Percentiles rank a stretch among this genome's conserved stretches.
These are phyloP conservation scores for Platichthys flesus DNA, from an alignment of 2,113 vertebrate genomes.

Conservation along the genomic window DNA sequence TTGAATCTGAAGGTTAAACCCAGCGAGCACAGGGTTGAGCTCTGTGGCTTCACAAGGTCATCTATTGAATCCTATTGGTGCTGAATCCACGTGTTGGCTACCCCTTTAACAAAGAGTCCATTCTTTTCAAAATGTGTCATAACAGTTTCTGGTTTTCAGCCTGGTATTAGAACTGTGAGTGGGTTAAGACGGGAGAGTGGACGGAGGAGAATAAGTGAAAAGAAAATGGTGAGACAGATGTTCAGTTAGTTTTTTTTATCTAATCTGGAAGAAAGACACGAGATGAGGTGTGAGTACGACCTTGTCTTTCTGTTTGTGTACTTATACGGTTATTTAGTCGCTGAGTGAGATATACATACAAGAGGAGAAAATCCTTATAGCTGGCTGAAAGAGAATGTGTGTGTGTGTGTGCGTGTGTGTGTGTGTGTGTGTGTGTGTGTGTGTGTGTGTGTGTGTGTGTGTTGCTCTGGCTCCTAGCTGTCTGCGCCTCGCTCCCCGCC, in stretches of 20 bases:
- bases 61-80: not conserved
- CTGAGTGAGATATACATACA: slow-evolving; percentile 75
- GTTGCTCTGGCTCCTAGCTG: slow-evolving; percentile 84
- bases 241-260: no score
- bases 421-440: slow-evolving; percentile 35
- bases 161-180: no score
- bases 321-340: slow-evolving; percentile 78
- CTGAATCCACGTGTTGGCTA: slow-evolving; percentile 9
- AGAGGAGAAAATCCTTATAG: slow-evolving; percentile 68
- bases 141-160: not conserved
- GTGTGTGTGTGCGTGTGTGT: slow-evolving; percentile 35
- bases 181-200: no score
- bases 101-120: no score
- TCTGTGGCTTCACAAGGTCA: slow-evolving; percentile 25
- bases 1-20: slow-evolving; percentile 23
- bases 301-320: slow-evolving; percentile 79
- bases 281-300: slow-evolving; percentile 25
- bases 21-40: not conserved
- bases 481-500: slow-evolving; percentile 80
- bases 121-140: no score
- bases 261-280: no score
- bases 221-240: no score
- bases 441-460: slow-evolving; percentile 55
- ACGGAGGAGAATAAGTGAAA: no score
- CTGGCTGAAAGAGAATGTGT: slow-evolving; percentile 11